These are phyloP conservation scores for Macaria liturata DNA, from an alignment of 2,888 invertebrate species.

Conservation along the genomic window DNA sequence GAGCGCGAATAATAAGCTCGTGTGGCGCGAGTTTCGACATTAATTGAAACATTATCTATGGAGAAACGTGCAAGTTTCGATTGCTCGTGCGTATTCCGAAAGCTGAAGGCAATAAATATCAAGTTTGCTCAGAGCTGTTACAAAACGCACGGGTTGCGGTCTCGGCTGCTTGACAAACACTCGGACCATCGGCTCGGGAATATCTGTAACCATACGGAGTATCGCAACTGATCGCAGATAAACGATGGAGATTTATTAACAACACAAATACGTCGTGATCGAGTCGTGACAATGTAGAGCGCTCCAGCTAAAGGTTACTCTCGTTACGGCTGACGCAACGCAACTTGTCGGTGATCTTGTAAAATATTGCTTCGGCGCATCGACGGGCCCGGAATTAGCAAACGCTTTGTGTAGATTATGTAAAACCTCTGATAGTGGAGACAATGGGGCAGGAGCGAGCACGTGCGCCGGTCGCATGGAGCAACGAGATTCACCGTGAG, in stretches of 20 bases:
- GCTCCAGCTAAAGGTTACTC: slow-evolving; percentile 77
- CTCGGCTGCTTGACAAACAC: slow-evolving; percentile 67
- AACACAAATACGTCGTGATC: slow-evolving; percentile 53
- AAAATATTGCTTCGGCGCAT: slow-evolving; percentile 52
- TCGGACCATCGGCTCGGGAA: slow-evolving; percentile 51
- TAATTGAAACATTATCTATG: slow-evolving; percentile 42
- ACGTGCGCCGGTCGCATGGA: slow-evolving; percentile 50
- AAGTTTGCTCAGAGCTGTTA: slow-evolving; percentile 70
- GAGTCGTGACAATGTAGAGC: slow-evolving; percentile 76
- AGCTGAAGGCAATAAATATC: slow-evolving; percentile 68
- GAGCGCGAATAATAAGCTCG: slow-evolving; percentile 16
- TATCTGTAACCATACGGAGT: slow-evolving; percentile 10
- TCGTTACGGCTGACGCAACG: slow-evolving; percentile 75
- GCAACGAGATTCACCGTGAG: slow-evolving; percentile 61
- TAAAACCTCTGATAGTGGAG: slow-evolving; percentile 7
- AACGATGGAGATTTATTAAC: slow-evolving; percentile 69
- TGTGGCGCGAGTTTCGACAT: slow-evolving; percentile 37
- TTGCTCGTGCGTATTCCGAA: slow-evolving; percentile 61
- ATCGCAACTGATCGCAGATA: slow-evolving; percentile 58
- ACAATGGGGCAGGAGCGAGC: slow-evolving; percentile 16
- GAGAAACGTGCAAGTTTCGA: slow-evolving; percentile 49
- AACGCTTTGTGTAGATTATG: slow-evolving; percentile 29
- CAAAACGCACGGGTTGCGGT: slow-evolving; percentile 66
- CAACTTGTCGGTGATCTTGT: slow-evolving; percentile 50
- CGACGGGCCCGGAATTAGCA: slow-evolving; percentile 28